A percentile compares a stretch with the other conserved stretches of the same genome.
phyloP scores from a whole-genome alignment of 1,140 invertebrate species.

The Leptinotarsa texana region DNA sequence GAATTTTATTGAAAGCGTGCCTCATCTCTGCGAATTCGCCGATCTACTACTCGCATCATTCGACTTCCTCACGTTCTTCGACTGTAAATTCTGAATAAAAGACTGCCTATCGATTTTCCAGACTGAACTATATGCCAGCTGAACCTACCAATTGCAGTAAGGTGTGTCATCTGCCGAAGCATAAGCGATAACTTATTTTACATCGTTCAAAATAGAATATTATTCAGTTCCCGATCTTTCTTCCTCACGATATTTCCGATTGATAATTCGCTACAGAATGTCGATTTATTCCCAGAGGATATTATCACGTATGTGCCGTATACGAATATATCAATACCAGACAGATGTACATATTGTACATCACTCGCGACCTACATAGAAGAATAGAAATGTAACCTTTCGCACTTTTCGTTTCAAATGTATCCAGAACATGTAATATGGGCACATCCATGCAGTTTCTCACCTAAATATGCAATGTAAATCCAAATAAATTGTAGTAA shows the following conservation, averaged over 20 bases:
- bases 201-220: constrained; percentile 16
- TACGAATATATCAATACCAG: neutral
- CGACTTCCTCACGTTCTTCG: neutral
- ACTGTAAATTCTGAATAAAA: neutral
- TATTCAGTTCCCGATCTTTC: constrained; percentile 17
- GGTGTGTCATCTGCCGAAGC: constrained; percentile 12
- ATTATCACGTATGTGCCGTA: neutral
- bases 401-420: too few relatives aligned
- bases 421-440: too few relatives aligned
- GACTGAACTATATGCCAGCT: neutral
- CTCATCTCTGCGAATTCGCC: neutral
- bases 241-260: neutral
- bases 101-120: neutral
- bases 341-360: too few relatives aligned
- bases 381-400: too few relatives aligned
- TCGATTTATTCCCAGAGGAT: constrained; percentile 10
- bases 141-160: constrained; percentile 12
- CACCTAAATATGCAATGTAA: too few relatives aligned
- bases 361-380: too few relatives aligned
- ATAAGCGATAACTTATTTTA: constrained; percentile 17
- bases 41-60: neutral
- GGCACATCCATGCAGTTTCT: too few relatives aligned
- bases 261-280: neutral
- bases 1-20: neutral
- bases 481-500: too few relatives aligned